Evolutionary conservation across 2,113 vertebrate species (phyloP).

Genomic region (Heloderma charlesbogerti): DNA sequence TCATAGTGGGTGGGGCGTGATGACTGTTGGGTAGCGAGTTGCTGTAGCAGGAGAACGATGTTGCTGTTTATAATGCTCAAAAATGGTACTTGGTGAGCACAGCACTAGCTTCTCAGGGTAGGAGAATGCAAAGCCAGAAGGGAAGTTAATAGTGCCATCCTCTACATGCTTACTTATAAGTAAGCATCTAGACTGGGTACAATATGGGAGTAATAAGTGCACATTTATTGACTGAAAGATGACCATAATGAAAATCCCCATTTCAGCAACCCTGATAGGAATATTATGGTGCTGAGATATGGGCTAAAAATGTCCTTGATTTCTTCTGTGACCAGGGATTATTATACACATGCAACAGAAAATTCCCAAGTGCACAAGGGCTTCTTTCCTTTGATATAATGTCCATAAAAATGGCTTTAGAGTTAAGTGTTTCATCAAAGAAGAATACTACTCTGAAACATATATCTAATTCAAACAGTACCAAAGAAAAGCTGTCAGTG

Average conservation of each 20-base stretch:
- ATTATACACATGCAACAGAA: not conserved
- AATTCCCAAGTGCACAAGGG: no score
- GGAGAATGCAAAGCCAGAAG: not conserved
- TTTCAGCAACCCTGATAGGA: not conserved
- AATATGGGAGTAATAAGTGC: not conserved
- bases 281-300: not conserved
- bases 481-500: not conserved
- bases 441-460: not conserved
- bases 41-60: not conserved
- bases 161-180: not conserved
- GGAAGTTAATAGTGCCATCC: not conserved
- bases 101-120: not conserved
- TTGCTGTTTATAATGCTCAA: not conserved
- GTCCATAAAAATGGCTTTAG: not conserved
- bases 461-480: not conserved
- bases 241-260: not conserved
- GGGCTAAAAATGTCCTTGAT: not conserved
- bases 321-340: not conserved
- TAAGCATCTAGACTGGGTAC: not conserved
- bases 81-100: not conserved
- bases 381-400: not conserved
- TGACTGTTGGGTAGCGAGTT: not conserved
- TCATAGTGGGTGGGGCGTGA: not conserved
- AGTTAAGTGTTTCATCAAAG: not conserved
- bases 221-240: not conserved